Evolutionary conservation across 2,113 vertebrate genomes (phyloP), one percentile per base, ranked within the genome.

Genomic region (Himantopus leucocephalus): DNA sequence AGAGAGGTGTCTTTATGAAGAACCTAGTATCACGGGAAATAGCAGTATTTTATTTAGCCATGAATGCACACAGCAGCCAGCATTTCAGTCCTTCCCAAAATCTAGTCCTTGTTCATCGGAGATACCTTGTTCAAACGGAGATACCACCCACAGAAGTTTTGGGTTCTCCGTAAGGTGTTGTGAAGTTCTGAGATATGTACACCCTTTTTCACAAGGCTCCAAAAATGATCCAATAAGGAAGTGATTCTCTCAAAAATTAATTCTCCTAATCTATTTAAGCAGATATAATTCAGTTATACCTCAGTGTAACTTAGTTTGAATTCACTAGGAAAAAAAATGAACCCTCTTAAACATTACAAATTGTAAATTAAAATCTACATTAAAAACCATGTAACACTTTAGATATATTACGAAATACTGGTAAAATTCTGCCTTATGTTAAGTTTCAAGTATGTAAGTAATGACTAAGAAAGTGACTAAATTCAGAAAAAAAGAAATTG

Each of bases 71-170:
- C 3, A 26, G 32, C 27, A 43, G 22, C 29, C 66, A 34, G 27
- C 56, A 18, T 14, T 19, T 9, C 32, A 22, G 23, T 4, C 59
- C 34, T 47, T 4, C 48, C 66, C 26, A 5, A 53, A 48, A 41
- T 14, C 16, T 4, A 4, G 18, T 22, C 35, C 34, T 47, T 3
- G 22, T 5, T 45, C 37, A 5, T 45, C 18, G 45, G 18, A 45
- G 45, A 45, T 45, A 45, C 39, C 10, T 6, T 2, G 1, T 17
- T 17, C 37, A 24, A 24, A 32, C 1, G 0, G 24, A 67, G 47
- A 17, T 12, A 13, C 9, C 14, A 7, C 26, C 41, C 1, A 5
- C 47, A 22, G 43, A 66, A n/a, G 16, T 71, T 56, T 32, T 35
- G 53, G 45, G 19, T 10, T 29, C 48, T 70, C 72, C 0, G 1